Base-by-base conservation (phyloP, 2,797 vertebrate species). In the Lateolabrax maculatus region DNA sequence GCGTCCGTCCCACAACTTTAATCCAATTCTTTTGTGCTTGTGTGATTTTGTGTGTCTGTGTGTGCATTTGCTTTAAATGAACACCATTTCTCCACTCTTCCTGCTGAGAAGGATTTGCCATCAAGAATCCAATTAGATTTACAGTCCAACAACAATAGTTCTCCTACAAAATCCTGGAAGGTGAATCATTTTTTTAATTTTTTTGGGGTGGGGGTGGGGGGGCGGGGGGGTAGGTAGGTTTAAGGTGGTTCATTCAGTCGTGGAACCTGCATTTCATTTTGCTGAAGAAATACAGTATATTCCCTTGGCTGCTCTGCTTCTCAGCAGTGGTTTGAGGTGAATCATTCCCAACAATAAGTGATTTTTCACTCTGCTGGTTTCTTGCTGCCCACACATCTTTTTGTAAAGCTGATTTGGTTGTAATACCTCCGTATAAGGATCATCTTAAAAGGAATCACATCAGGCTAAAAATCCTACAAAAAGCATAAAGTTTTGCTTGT, bases 91-190 rank as follows among this genome's bases (percentile, higher is more conserved):
- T 49, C 15, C 23, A 27, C 49, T 81, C 57, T 51, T 65, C 55
- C 64, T 0, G 3, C 63, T 19, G 60, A 79, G 73, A 65, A 58
- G 75, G 64, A 77, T 86, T 89, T 77, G 37, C 83, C 80, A 81
- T 71, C 56, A 75, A 73, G 72, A 90, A 86, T 90, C 78, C 69
- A 89, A 84, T 89, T 88, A 78, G 58, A 80, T 85, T 85, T 57
- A 53, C 73, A 74, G 67, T 61, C 62, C 71, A 61, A 5, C 73
- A 77, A 72, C 78, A 87, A 80, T 66, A 52, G 69, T 57, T 55
- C 55, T 56, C 43, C 31, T 1, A 3, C 21, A 56, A 80, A 80
- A 58, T 62, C 56, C 75, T 72, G 71, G 27, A 67, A 67, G 75
- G 65, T 75, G 37, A 64, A 79, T 81, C 51, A 71, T 84, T 77